A percentile compares a stretch with the other conserved stretches of the same genome.
phyloP scores from a whole-genome alignment of 2,888 invertebrate species.

The Archips xylosteana region DNA sequence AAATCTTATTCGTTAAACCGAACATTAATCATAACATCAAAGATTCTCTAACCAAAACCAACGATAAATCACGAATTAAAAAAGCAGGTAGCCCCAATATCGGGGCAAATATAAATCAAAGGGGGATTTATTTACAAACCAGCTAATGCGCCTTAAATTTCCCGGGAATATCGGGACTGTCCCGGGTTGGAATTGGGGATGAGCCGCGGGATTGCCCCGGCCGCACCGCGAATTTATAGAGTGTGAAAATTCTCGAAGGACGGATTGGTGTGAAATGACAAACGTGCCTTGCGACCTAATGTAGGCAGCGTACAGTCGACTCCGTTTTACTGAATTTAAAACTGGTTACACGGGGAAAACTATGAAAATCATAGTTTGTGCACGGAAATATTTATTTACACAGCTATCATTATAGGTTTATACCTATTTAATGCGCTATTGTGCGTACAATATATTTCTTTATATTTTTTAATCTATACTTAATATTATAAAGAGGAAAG shows the following conservation, averaged over 20 bases:
- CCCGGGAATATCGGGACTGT: constrained; percentile 13
- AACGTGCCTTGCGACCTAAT: constrained; percentile 68
- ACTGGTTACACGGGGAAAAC: too few species aligned
- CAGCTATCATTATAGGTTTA: too few species aligned
- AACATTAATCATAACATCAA: constrained; percentile 16
- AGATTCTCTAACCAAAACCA: background rate
- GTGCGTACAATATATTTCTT: too few species aligned
- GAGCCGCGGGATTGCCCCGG: constrained; percentile 66
- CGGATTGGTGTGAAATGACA: constrained; percentile 73
- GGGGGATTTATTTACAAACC: constrained; percentile 52
- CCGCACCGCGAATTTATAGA: constrained; percentile 74
- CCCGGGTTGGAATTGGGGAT: constrained; percentile 51
- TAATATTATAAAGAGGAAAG: too few species aligned
- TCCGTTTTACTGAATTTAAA: background rate
- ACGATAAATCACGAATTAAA: constrained; percentile 10
- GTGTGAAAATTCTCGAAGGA: constrained; percentile 73
- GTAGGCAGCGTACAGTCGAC: constrained; percentile 41
- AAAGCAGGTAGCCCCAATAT: constrained; percentile 15
- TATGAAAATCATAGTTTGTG: too few species aligned
- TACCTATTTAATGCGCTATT: too few species aligned
- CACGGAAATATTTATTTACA: too few species aligned
- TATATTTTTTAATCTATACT: too few species aligned
- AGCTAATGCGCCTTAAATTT: constrained; percentile 53
- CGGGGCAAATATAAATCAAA: constrained; percentile 47
- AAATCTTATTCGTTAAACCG: background rate